Evolutionary conservation across 2,888 invertebrate genomes (phyloP), one percentile per base, ranked within the genome.

Genomic region (Macrosoma leucophasiata): DNA sequence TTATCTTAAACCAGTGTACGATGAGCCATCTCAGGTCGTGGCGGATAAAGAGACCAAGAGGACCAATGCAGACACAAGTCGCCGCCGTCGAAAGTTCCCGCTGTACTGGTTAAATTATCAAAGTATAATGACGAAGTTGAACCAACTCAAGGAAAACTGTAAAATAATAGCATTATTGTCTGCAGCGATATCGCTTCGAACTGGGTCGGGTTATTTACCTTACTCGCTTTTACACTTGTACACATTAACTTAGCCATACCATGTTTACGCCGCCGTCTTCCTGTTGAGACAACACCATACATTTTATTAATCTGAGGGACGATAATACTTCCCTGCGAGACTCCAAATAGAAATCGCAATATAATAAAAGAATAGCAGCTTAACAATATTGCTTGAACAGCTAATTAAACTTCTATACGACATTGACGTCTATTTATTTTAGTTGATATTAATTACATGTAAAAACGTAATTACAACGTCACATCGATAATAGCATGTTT

Each of bases 181-280:
- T 55, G 48, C 46, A 44, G 37, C 55, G 57, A 50, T 62, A 62
- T 55, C 52, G 58, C 48, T 41, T 33, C 43, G 41, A 70, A 63
- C 53, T 67, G 50, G 67, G 68, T 68, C 68, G 60, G 56, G 54
- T 59, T 70, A 58, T 65, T 73, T 70, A 62, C 65, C 62, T 60
- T 57, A n/a, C 43, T 42, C 22, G 49, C 46, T 46, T 47, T 38
- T 55, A 61, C 63, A 66, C 57, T 64, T 60, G 58, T 55, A 48
- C 26, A 33, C 8, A 33, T 31, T 25, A n/a, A n/a, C n/a, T n/a
- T n/a, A n/a, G n/a, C n/a, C n/a, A n/a, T n/a, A n/a, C n/a, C n/a
- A n/a, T n/a, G n/a, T n/a, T n/a, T n/a, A n/a, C n/a, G n/a, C n/a
- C n/a, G n/a, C n/a, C n/a, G n/a, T n/a, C n/a, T n/a, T n/a, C n/a